Evolutionary conservation across 2,888 invertebrate genomes (phyloP), one percentile per base, ranked within the genome.

Genomic region (Drosophila incognita): DNA sequence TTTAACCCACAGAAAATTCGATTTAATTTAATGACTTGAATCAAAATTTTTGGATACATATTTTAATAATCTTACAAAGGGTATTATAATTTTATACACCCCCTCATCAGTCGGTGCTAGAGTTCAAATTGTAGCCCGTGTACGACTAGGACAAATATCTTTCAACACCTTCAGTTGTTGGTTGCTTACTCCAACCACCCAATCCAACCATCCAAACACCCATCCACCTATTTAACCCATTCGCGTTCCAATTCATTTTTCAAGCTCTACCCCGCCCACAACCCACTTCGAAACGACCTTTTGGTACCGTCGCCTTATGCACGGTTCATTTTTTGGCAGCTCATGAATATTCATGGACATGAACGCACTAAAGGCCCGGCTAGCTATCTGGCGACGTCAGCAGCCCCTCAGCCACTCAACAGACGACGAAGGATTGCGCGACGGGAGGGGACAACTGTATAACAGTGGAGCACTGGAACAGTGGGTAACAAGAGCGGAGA

Each of bases 321-420:
- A 60, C 54, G 74, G 69, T 76, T 88, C 83, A 76, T 80, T 89
- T 87, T 87, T 90, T 89, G 84, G 80, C 83, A 83, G 70, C 77
- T 91, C 90, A 92, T 92, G 92, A 92, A 92, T 92, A 92, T 92
- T 92, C 92, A 92, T 92, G 79, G 89, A 82, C 92, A 92, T 91
- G 92, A 91, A 92, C 89, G 81, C 79, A 83, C 76, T 21, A 75
- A 77, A 87, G 83, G 67, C 78, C 72, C 67, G 74, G 80, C 61
- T 51, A 64, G 70, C 75, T 76, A 76, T 76, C 76, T 68, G 61
- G 64, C 71, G 40, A 62, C 62, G 56, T 61, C 78, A 66, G 74
- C 64, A 69, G 69, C 71, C 62, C 71, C 62, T 27, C 49, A 49
- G 56, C 69, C 69, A 53, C 59, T 53, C 52, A 35, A n/a, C 58